Conservation (phyloP, 2,797 vertebrate species). For the Tenualosa ilisha region DNA sequence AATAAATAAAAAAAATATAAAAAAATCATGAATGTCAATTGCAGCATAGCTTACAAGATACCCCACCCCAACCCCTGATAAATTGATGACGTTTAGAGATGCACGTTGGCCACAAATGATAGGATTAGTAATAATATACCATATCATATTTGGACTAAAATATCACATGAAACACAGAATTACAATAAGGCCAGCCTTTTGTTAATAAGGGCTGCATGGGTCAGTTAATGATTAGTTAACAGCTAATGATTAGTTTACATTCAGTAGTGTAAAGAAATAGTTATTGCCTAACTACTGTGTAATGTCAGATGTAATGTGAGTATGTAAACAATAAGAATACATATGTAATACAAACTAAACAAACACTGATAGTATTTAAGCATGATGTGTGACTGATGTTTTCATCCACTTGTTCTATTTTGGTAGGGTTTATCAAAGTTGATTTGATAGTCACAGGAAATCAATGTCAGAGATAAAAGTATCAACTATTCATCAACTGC, state of each 20-base stretch:
- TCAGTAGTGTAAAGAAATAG: conserved; percentile 42
- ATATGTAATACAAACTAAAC: background rate
- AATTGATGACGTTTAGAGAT: conserved; percentile 25
- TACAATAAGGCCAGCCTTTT: conserved; percentile 23
- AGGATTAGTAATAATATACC: conserved; percentile 15
- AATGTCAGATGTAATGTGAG: background rate
- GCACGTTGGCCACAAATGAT: background rate
- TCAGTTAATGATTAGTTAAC: background rate
- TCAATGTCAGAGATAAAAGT: background rate
- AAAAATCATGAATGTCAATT: background rate
- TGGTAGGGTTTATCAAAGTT: background rate
- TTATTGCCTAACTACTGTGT: conserved; percentile 50
- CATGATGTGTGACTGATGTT: background rate
- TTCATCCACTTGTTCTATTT: background rate
- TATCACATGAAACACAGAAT: conserved; percentile 1
- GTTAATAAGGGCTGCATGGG: conserved; percentile 12
- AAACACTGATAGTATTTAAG: background rate
- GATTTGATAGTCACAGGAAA: background rate
- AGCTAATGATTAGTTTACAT: conserved; percentile 39
- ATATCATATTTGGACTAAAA: background rate
- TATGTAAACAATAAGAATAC: background rate
- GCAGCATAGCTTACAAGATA: background rate
- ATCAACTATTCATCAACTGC: background rate
- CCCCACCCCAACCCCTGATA: background rate
- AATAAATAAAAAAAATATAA: background rate